phyloP scores from a whole-genome alignment of 2,888 invertebrate genomes.

The Pimpla rufipes region DNA sequence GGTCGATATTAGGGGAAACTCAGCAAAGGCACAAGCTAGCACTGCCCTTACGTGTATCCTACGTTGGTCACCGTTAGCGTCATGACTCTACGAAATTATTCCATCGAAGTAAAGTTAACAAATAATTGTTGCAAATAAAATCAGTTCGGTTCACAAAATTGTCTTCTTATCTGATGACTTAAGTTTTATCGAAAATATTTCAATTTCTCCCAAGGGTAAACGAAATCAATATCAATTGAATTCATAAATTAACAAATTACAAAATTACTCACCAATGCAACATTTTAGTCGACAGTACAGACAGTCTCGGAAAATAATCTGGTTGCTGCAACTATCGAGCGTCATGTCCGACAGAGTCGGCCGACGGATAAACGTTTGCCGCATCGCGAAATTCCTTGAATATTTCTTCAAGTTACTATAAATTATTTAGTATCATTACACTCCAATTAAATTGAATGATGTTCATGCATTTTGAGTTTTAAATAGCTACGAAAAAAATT shows the following conservation, averaged over 20 bases:
- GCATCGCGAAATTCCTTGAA: background rate
- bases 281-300: background rate
- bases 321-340: background rate
- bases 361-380: background rate
- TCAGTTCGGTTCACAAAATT: too few species aligned
- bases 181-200: too few species aligned
- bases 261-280: background rate
- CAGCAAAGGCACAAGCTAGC: background rate
- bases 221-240: background rate
- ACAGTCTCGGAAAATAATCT: background rate
- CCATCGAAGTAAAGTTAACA: background rate
- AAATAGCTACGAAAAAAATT: too few species aligned
- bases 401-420: background rate
- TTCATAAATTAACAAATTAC: background rate
- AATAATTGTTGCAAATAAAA: too few species aligned
- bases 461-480: too few species aligned
- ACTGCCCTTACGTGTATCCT: background rate
- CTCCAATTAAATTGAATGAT: too few species aligned
- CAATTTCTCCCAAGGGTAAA: background rate
- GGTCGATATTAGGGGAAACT: conserved; percentile 9
- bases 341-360: background rate
- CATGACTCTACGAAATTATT: background rate
- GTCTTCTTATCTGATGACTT: too few species aligned
- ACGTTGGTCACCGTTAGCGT: background rate
- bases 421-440: background rate